Evolutionary conservation across 2,888 invertebrate species (phyloP).

Genomic region (Yponomeuta malinellus): DNA sequence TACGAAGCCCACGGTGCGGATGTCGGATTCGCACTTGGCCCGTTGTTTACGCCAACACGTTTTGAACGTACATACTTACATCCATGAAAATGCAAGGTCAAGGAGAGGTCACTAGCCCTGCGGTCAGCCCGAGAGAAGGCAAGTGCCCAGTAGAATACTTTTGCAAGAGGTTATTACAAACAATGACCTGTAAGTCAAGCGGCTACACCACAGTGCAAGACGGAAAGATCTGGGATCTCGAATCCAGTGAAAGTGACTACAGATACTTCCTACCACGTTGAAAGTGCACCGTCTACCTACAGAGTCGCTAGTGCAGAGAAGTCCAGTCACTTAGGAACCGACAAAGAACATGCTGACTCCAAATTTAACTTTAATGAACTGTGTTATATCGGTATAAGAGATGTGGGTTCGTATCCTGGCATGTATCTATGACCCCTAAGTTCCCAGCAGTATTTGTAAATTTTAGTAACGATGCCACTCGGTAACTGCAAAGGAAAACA

Average conservation of each 20-base stretch:
- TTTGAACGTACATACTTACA: too few relatives aligned
- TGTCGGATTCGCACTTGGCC: too few relatives aligned
- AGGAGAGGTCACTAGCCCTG: too few relatives aligned
- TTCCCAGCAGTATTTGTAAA: too few relatives aligned
- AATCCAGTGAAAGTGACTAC: conserved; percentile 69
- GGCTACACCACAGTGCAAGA: conserved; percentile 30
- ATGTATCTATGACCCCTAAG: too few relatives aligned
- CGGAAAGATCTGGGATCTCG: conserved; percentile 63
- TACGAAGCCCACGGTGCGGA: too few relatives aligned
- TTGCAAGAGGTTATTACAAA: not conserved
- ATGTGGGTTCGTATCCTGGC: not conserved
- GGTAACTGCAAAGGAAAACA: too few relatives aligned
- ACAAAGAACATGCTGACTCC: not conserved
- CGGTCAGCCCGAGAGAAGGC: too few relatives aligned
- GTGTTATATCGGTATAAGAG: too few relatives aligned
- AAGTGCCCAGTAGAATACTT: not conserved
- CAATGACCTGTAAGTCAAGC: not conserved
- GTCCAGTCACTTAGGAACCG: not conserved
- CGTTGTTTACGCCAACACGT: not conserved
- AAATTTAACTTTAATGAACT: too few relatives aligned
- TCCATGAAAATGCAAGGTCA: too few relatives aligned
- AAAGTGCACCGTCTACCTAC: conserved; percentile 51
- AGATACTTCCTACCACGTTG: conserved; percentile 64
- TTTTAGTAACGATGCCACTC: too few relatives aligned
- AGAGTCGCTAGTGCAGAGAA: conserved; percentile 25